These are phyloP conservation scores for Xanthia togata DNA, from an alignment of 2,888 invertebrate species.

Conservation along the genomic window DNA sequence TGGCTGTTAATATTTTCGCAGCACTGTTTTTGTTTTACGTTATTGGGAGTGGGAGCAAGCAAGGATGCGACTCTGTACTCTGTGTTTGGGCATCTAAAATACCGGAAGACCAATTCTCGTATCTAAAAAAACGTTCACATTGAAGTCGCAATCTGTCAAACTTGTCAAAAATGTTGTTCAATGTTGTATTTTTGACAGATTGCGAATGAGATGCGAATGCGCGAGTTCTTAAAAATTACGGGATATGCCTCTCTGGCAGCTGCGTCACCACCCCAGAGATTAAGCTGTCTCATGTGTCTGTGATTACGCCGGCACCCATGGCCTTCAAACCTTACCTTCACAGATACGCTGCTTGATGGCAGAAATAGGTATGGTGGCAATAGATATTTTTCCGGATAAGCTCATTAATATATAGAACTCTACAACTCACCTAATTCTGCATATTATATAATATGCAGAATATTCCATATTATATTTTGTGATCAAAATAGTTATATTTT, in stretches of 20 bases:
- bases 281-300: neutral
- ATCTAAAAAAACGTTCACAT: too few relatives aligned
- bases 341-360: neutral
- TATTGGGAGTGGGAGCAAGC: neutral
- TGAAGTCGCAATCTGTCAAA: too few relatives aligned
- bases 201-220: too few relatives aligned
- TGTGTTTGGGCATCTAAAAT: neutral
- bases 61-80: neutral
- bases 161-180: too few relatives aligned
- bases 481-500: neutral
- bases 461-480: neutral
- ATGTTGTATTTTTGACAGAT: too few relatives aligned
- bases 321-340: neutral
- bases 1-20: constrained; percentile 13
- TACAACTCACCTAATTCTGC: neutral
- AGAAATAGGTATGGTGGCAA: neutral
- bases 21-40: neutral
- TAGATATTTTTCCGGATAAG: neutral
- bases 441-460: too few relatives aligned
- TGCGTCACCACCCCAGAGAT: neutral
- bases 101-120: too few relatives aligned
- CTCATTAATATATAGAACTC: neutral
- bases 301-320: neutral
- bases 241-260: neutral
- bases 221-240: too few relatives aligned